These are phyloP conservation scores for Tetanocera ferruginea DNA, from an alignment of 2,888 invertebrate species.

Conservation along the genomic window DNA sequence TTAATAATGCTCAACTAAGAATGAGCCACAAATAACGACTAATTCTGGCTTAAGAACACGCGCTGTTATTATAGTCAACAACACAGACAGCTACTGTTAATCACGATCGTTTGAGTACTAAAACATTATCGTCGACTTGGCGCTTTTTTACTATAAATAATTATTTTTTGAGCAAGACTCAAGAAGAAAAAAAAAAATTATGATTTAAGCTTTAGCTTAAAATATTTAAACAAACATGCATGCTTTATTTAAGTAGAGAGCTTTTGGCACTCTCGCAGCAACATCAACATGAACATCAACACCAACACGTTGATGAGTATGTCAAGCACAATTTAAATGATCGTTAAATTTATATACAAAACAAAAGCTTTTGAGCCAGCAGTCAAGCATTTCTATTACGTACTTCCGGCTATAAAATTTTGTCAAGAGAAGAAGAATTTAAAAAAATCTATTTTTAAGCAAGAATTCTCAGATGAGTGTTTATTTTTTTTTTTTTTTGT, in stretches of 20 bases:
- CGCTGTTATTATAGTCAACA: conserved; percentile 1
- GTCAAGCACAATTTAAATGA: not conserved
- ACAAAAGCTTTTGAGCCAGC: not conserved
- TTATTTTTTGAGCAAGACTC: conserved; percentile 7
- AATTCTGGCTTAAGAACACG: not conserved
- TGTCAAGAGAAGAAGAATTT: too few relatives aligned
- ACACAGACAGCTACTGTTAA: not conserved
- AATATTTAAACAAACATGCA: not conserved
- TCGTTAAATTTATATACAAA: not conserved
- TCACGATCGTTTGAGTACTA: conserved; percentile 11
- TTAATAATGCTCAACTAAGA: not conserved
- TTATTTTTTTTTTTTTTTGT: too few relatives aligned
- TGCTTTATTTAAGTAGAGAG: not conserved
- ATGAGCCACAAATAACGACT: conserved; percentile 14
- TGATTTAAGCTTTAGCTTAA: conserved; percentile 3
- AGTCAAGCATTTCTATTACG: too few relatives aligned
- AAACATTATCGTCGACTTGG: not conserved
- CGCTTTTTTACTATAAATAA: not conserved
- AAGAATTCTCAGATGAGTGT: too few relatives aligned
- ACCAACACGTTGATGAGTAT: not conserved
- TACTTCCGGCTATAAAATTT: too few relatives aligned
- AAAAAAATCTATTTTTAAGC: too few relatives aligned
- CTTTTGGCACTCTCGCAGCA: not conserved
- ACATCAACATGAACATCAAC: not conserved
- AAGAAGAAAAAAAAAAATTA: not conserved